Base-by-base conservation (phyloP, 2,888 invertebrate species). In the Stenodema calcarata region DNA sequence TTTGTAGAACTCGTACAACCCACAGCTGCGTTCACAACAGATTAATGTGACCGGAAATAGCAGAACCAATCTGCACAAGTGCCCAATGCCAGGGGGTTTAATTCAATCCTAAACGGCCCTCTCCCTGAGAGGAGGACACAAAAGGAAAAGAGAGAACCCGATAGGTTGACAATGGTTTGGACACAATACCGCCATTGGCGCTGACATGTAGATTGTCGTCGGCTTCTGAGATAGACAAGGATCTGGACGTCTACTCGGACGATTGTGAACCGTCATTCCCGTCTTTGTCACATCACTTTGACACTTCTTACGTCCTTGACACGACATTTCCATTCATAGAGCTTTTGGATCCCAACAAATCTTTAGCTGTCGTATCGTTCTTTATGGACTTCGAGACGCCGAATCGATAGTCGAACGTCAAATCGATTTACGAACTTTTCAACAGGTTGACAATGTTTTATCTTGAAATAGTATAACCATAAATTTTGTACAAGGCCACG, bases 141-240 rank as follows among this genome's bases (percentile, higher is more conserved):
- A 73, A 73, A 73, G 73, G 35, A 28, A 76, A 76, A 35, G 42
- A 35, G 30, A 23, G 76, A 42, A 35, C 35, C 76, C 76, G 76
- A 76, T 76, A 42, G 42, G 76, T 76, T 76, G 76, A 76, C 76
- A 76, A 76, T 76, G 76, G 42, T 76, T 76, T 23, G 76, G 76
- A 41, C 76, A 76, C 76, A 76, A 76, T 42, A 35, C 42, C 16
- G 41, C 42, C 42, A 42, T 76, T 76, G 76, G 35, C 41, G 18
- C 41, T 76, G 76, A 76, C 76, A 42, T 76, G 76, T 42, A 41
- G 76, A 76, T 76, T 76, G 41, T 76, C 76, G 41, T 18, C 73
- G 73, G 28, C 73, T 16, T 28, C 42, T 23, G 41, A 42, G 76
- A 41, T 27, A 35, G 35, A 70, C 70, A 70, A 70, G 70, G 70